Base-by-base conservation (phyloP, 2,797 vertebrate species). In the Peromyscus melanophrys region DNA sequence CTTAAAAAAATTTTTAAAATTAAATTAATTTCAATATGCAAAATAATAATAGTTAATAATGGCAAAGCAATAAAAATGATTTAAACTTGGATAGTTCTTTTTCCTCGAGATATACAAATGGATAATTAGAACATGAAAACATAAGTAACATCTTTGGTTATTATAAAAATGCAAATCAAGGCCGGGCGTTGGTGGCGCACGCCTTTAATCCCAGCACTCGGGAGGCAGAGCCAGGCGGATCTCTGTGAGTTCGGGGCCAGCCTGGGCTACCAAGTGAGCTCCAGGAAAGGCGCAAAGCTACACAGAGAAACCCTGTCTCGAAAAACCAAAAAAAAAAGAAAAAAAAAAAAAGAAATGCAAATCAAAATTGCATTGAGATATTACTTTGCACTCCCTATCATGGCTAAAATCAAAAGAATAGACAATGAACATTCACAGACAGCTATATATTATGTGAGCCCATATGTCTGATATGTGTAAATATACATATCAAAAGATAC, bases 81-180 rank as follows among this genome's bases (percentile, higher is more conserved):
- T 71, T 27, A 87, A 87, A 55, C 6, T 10, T 55, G 49, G 6
- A 71, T 37, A 37, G 31, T 16, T 67, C 25, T 65, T 83, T 83
- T 63, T 13, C 34, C 21, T 12, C 59, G 69, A 89, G 10, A 5
- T 86, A 78, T 55, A 59, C 40, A 84, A 84, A 80, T 43, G 40
- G 23, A 21, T 84, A 92, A 55, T 27, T 49, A 83, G 7, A 21
- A 87, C 34, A 49, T 83, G n/a, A 75, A 93, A 92, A 89, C 16
- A 49, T 94, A 25, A 52, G 49, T 13, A 52, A 52, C 37, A 85
- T 90, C 76, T 43, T 76, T 63, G 90, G 37, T 91, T 77, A 67
- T 46, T 85, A 65, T 40, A 17, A 27, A 94, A 90, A 76, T 77
- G 11, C 11, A 89, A 93, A 73, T 89, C 27, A 89, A 86, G n/a